Percentiles rank a stretch among this genome's conserved stretches.
Evolutionary conservation across 1,140 invertebrate genomes (phyloP).

Genomic region (Procambarus virginalis): DNA sequence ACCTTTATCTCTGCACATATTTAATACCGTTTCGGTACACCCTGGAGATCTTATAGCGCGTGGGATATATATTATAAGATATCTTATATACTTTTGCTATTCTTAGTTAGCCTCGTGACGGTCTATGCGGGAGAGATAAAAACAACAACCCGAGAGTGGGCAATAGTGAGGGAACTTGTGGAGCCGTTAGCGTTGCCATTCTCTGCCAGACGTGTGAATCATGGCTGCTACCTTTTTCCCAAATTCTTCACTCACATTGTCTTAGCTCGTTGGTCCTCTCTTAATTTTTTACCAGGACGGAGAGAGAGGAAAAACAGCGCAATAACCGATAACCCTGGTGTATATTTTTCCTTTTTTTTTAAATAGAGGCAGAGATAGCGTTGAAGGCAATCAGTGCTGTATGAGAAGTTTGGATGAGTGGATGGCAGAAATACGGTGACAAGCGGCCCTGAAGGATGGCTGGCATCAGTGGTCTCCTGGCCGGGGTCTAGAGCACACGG

Average conservation of each 20-base stretch:
- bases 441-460: not conserved
- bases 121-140: no score
- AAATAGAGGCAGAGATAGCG: not conserved
- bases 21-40: no score
- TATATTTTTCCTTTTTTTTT: not conserved
- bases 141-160: not conserved
- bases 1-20: no score
- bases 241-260: not conserved
- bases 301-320: not conserved
- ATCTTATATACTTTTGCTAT: no score
- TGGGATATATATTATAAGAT: no score
- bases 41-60: no score
- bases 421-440: not conserved
- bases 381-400: not conserved
- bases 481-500: not conserved
- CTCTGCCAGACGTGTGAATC: conserved; percentile 10
- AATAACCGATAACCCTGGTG: not conserved
- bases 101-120: no score
- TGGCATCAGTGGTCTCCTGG: not conserved
- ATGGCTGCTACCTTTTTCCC: not conserved
- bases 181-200: conserved; percentile 1
- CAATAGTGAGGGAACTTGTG: not conserved
- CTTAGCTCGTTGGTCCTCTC: not conserved
- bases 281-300: not conserved
- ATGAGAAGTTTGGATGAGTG: not conserved